A percentile compares a stretch with the other conserved stretches of the same genome.
These are phyloP conservation scores for Parochlus steinenii DNA, from an alignment of 2,888 invertebrate species.

Conservation along the genomic window DNA sequence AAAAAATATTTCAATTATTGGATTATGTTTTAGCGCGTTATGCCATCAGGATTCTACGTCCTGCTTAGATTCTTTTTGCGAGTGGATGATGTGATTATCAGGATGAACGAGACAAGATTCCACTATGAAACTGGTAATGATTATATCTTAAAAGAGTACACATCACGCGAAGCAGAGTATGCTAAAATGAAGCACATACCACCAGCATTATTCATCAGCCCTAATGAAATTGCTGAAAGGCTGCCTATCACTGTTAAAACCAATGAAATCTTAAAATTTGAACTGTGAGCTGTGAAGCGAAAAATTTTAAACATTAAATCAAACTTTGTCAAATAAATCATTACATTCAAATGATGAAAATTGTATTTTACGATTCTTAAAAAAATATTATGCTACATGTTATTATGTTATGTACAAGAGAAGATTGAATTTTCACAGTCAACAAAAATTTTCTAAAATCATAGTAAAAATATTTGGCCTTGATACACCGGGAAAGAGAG, in stretches of 20 bases:
- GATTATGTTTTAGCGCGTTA: slow-evolving; percentile 60
- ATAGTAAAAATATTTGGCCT: too few species aligned
- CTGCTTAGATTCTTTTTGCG: slow-evolving; percentile 81
- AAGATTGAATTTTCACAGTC: too few species aligned
- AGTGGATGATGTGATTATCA: slow-evolving; percentile 82
- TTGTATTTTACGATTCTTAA: too few species aligned
- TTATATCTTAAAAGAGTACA: slow-evolving; percentile 69
- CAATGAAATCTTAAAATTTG: slow-evolving; percentile 23
- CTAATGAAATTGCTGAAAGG: slow-evolving; percentile 48
- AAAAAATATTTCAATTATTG: slow-evolving; percentile 3
- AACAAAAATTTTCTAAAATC: too few species aligned
- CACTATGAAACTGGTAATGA: slow-evolving; percentile 61
- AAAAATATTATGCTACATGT: too few species aligned
- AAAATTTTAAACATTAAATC: too few species aligned
- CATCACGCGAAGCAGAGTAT: slow-evolving; percentile 58
- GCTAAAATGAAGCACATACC: slow-evolving; percentile 47
- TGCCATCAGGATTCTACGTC: slow-evolving; percentile 87
- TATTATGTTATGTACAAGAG: too few species aligned
- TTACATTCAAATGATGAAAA: too few species aligned
- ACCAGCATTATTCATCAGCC: slow-evolving; percentile 42
- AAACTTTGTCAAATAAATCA: too few species aligned
- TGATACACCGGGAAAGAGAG: too few species aligned
- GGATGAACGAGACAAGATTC: slow-evolving; percentile 75
- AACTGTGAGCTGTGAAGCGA: too few species aligned
- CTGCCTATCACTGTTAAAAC: slow-evolving; percentile 37